phyloP scores from a whole-genome alignment of 2,888 invertebrate species.

The Leptinotarsa rubiginosa region DNA sequence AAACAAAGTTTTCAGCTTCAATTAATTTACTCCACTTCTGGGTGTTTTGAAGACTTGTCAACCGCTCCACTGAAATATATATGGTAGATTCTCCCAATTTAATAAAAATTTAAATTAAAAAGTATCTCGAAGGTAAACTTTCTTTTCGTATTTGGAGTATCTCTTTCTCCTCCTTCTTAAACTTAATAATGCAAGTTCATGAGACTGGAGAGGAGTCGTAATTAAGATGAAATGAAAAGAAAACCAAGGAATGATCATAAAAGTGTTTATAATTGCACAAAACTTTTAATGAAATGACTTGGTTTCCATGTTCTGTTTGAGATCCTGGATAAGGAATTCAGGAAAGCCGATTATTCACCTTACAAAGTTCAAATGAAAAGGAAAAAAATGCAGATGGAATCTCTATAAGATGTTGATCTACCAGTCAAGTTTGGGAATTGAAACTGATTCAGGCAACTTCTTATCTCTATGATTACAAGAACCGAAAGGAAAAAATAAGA shows the following conservation, averaged over 20 bases:
- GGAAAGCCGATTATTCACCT: background rate
- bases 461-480: too few species aligned
- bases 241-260: background rate
- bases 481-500: too few species aligned
- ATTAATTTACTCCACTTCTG: background rate
- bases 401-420: too few species aligned
- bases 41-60: background rate
- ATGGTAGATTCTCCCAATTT: slow-evolving; percentile 14
- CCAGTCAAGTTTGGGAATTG: too few species aligned
- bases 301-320: background rate
- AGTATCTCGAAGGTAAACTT: slow-evolving; percentile 17
- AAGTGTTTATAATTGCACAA: slow-evolving; percentile 5
- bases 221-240: slow-evolving; percentile 14
- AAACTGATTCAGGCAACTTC: too few species aligned
- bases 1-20: background rate
- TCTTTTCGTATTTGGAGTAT: background rate
- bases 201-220: slow-evolving; percentile 4
- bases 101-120: slow-evolving; percentile 15
- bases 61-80: background rate
- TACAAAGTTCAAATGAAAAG: background rate
- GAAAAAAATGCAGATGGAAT: too few species aligned
- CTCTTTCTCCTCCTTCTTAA: background rate
- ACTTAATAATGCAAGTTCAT: slow-evolving; percentile 8
- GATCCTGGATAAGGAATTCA: background rate
- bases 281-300: background rate